phyloP scores from a whole-genome alignment of 1,140 invertebrate genomes.

The Drosophila eugracilis region DNA sequence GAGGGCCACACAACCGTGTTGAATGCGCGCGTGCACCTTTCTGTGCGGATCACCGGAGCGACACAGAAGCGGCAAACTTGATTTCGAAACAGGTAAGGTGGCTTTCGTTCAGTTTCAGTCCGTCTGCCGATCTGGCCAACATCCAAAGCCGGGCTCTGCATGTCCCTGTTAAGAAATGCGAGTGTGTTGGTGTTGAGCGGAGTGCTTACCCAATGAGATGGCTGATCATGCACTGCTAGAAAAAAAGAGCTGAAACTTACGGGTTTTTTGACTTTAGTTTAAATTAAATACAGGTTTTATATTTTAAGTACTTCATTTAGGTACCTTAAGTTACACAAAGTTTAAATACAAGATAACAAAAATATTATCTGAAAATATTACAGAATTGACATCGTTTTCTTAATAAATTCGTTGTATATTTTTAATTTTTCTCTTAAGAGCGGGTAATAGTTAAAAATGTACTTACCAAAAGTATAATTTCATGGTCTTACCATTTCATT shows the following conservation, averaged over 20 bases:
- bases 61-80: slow-evolving; percentile 82
- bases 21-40: slow-evolving; percentile 82
- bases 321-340: too few species aligned
- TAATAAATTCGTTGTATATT: too few species aligned
- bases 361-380: too few species aligned
- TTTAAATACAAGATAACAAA: too few species aligned
- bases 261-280: neutral
- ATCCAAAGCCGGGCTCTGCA: slow-evolving; percentile 35
- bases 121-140: slow-evolving; percentile 19
- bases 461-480: too few species aligned
- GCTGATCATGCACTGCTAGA: slow-evolving; percentile 48
- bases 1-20: slow-evolving; percentile 73
- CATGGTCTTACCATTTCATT: too few species aligned
- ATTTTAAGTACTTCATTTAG: too few species aligned
- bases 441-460: too few species aligned
- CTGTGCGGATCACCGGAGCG: slow-evolving; percentile 80
- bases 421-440: too few species aligned
- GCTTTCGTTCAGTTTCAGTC: slow-evolving; percentile 76
- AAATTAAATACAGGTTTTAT: too few species aligned
- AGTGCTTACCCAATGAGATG: slow-evolving; percentile 60
- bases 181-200: slow-evolving; percentile 15
- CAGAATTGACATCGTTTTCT: too few species aligned
- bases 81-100: slow-evolving; percentile 81
- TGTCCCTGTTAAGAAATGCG: slow-evolving; percentile 4
- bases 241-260: neutral